Conservation (phyloP, 2,113 vertebrate species). For the Oreochromis niloticus region DNA sequence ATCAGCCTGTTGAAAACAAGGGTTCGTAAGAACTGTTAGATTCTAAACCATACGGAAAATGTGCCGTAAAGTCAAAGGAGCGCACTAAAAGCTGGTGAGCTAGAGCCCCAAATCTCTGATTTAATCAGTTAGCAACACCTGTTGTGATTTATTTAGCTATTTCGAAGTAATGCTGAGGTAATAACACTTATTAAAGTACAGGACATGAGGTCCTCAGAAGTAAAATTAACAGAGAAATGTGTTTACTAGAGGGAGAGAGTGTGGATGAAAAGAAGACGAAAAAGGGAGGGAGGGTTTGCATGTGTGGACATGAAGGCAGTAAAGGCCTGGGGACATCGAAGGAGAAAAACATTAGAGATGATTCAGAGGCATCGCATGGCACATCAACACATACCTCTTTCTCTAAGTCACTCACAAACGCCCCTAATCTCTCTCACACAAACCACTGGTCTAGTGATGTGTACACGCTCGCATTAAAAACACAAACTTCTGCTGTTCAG, state of each 20-base stretch:
- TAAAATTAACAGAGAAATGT: constrained; percentile 13
- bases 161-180: neutral
- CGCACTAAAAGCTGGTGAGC: neutral
- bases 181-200: neutral
- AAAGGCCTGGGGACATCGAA: constrained; percentile 52
- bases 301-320: constrained; percentile 60
- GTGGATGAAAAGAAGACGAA: constrained; percentile 15
- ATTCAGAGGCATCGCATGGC: constrained; percentile 62
- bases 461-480: neutral
- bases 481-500: neutral
- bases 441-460: neutral
- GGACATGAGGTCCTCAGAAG: neutral
- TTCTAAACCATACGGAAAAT: neutral
- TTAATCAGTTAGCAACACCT: neutral
- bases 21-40: neutral
- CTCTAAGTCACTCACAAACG: constrained; percentile 48
- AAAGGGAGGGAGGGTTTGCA: constrained; percentile 16
- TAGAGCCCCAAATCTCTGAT: neutral
- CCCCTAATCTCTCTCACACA: constrained; percentile 41
- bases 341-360: constrained; percentile 72
- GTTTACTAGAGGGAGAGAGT: neutral
- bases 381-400: constrained; percentile 67
- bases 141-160: neutral
- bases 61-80: neutral
- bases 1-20: constrained; percentile 9